Evolutionary conservation across 2,113 vertebrate species (phyloP).

Genomic region (Nansenia antarctica): DNA sequence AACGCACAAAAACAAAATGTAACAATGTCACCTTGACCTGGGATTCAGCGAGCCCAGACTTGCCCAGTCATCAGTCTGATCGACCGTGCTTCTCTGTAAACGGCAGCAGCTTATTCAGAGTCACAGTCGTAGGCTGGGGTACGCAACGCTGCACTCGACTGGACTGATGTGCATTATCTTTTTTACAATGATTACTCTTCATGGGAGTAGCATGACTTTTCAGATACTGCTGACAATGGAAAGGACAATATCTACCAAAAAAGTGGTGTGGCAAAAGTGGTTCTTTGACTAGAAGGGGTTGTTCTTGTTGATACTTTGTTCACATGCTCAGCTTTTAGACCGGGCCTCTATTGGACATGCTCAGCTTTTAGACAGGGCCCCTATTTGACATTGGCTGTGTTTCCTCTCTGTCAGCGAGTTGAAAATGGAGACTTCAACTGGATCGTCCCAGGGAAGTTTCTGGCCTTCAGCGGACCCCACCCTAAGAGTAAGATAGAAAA

Average conservation of each 20-base stretch:
- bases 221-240: neutral
- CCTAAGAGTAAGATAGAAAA: slow-evolving; percentile 96
- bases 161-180: neutral
- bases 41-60: no score
- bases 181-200: neutral
- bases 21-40: neutral
- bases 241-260: neutral
- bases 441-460: slow-evolving; percentile 92
- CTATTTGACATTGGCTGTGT: slow-evolving; percentile 20
- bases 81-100: neutral
- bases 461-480: slow-evolving; percentile 97
- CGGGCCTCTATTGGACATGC: no score
- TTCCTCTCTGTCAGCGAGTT: slow-evolving; percentile 80
- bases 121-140: neutral
- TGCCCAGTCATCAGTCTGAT: neutral
- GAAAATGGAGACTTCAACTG: slow-evolving; percentile 99
- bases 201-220: neutral
- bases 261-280: neutral
- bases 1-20: no score
- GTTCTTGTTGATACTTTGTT: neutral
- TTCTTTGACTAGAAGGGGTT: neutral
- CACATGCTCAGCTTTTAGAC: no score
- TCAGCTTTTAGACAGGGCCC: no score
- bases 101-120: neutral
- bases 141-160: neutral